Conservation (phyloP, 2,797 vertebrate species). For the Acipenser ruthenus region DNA sequence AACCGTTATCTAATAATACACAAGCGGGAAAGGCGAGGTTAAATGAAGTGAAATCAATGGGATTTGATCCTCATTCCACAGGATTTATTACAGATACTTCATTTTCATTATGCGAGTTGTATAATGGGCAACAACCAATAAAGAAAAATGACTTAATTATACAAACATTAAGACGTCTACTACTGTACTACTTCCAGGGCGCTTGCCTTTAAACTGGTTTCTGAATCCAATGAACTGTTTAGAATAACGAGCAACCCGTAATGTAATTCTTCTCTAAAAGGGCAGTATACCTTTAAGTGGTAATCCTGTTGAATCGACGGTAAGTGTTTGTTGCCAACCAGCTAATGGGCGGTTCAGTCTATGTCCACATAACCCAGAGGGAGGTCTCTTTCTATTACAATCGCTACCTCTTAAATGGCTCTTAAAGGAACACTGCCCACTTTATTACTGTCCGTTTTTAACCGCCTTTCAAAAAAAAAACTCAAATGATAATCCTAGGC, state of each 20-base stretch:
- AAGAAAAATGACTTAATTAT: too few relatives aligned
- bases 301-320: slow-evolving; percentile 47
- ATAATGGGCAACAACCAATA: too few relatives aligned
- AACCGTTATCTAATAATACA: not conserved
- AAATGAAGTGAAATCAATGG: not conserved
- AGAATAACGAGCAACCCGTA: too few relatives aligned
- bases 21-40: too few relatives aligned
- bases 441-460: slow-evolving; percentile 4
- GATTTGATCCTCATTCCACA: not conserved
- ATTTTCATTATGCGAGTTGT: not conserved
- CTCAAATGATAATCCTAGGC: too few relatives aligned
- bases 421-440: slow-evolving; percentile 27
- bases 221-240: too few relatives aligned
- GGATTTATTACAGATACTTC: not conserved
- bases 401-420: slow-evolving; percentile 29
- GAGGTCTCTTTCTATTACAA: slow-evolving; percentile 52
- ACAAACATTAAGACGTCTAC: too few relatives aligned
- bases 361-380: slow-evolving; percentile 56
- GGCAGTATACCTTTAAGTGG: slow-evolving; percentile 61
- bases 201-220: too few relatives aligned
- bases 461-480: too few relatives aligned
- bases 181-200: too few relatives aligned
- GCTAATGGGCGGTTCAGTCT: slow-evolving; percentile 56
- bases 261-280: slow-evolving; percentile 1
- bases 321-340: slow-evolving; percentile 54